These are phyloP conservation scores for Oceanites oceanicus DNA, from an alignment of 2,113 vertebrate species.

Conservation along the genomic window DNA sequence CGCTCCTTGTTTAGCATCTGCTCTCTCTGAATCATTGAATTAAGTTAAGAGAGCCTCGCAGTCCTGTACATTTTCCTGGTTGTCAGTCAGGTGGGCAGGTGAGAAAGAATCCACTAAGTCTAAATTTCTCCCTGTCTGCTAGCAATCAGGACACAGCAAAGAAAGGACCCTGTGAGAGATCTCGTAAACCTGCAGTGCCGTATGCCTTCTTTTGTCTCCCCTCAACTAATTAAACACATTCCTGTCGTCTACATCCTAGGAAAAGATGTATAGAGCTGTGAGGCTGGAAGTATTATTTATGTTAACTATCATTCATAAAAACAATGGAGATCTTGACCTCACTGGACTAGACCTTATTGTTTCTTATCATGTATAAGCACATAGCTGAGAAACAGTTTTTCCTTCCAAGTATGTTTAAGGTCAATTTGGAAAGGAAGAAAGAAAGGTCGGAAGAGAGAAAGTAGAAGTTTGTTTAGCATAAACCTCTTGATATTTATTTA, in stretches of 20 bases:
- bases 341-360: background rate
- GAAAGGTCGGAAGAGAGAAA: background rate
- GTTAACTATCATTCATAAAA: background rate
- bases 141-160: background rate
- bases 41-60: background rate
- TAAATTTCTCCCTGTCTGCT: background rate
- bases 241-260: background rate
- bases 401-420: conserved; percentile 3
- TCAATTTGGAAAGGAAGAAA: conserved; percentile 4
- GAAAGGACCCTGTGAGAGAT: background rate
- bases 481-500: conserved; percentile 58
- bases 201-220: background rate
- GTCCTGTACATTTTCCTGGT: background rate
- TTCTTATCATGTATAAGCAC: background rate
- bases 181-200: background rate
- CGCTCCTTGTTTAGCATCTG: background rate
- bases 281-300: background rate
- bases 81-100: background rate
- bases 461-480: conserved; percentile 8
- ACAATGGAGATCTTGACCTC: background rate
- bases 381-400: background rate
- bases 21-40: background rate
- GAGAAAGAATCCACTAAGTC: background rate
- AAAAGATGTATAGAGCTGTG: background rate
- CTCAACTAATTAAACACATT: background rate